Evolutionary conservation across 2,113 vertebrate genomes (phyloP).

Genomic region (Plestiodon gilberti): DNA sequence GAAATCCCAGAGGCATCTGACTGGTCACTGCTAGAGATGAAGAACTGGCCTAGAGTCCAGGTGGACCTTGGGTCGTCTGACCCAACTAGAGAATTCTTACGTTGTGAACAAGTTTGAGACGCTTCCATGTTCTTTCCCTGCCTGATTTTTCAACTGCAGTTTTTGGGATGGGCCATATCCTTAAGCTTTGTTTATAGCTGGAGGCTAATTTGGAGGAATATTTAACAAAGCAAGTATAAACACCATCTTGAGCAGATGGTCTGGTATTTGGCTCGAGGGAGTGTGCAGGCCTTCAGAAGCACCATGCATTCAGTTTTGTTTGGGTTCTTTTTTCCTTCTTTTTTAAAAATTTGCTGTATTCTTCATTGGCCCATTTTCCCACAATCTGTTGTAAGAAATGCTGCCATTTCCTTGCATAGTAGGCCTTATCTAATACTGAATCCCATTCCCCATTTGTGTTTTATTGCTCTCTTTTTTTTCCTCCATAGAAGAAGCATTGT

Average conservation of each 20-base stretch:
- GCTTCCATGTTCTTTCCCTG: background rate
- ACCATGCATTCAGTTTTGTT: background rate
- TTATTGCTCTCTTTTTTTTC: background rate
- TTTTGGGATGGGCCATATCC: background rate
- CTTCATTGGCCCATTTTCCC: background rate
- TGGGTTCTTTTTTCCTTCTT: background rate
- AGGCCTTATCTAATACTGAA: background rate
- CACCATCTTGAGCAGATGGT: background rate
- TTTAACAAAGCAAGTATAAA: background rate
- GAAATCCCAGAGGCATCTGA: background rate
- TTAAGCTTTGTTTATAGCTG: background rate
- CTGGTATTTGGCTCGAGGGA: background rate
- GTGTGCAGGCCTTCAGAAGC: background rate
- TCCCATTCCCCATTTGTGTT: background rate
- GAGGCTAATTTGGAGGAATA: background rate
- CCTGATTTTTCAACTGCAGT: background rate
- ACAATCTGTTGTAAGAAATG: background rate
- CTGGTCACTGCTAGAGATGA: no score
- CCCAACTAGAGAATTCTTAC: background rate
- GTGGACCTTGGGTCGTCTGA: background rate
- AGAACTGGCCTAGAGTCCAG: background rate
- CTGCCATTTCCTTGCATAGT: background rate
- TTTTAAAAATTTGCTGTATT: background rate
- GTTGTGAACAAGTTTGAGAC: background rate
- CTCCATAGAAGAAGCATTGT: no score